A percentile compares a stretch with the other conserved stretches of the same genome.
phyloP scores from a whole-genome alignment of 2,888 invertebrate genomes.

The Netelia melanura region DNA sequence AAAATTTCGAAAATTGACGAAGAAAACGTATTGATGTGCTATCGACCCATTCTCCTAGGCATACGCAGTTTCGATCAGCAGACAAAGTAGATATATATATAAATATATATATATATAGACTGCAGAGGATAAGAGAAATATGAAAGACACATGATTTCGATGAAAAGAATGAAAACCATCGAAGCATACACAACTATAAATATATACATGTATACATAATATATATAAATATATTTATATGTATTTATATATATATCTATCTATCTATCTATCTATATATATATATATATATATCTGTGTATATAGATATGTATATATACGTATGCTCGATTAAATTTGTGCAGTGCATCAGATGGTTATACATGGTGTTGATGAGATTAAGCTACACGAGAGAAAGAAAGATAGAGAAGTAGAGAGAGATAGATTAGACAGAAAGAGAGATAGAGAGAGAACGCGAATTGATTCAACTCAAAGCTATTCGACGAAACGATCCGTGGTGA shows the following conservation, averaged over 20 bases:
- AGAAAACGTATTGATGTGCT: constrained; percentile 62
- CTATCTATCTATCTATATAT: too few relatives aligned
- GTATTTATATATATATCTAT: constrained; percentile 16
- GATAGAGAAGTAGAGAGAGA: neutral
- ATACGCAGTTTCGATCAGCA: constrained; percentile 55
- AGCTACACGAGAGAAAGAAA: constrained; percentile 1
- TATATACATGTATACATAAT: neutral
- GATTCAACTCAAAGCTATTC: constrained; percentile 19
- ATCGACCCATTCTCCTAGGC: constrained; percentile 64
- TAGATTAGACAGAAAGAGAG: constrained; percentile 41
- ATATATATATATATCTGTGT: constrained; percentile 6
- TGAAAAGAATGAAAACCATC: constrained; percentile 41
- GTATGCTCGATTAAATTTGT: constrained; percentile 44
- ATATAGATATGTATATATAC: constrained; percentile 11
- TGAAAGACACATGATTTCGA: constrained; percentile 38
- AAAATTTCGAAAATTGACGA: constrained; percentile 45
- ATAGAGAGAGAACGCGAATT: constrained; percentile 47
- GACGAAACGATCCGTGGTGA: constrained; percentile 35
- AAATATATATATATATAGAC: constrained; percentile 20
- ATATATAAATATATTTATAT: constrained; percentile 8
- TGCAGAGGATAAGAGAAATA: constrained; percentile 40
- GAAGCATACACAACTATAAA: constrained; percentile 39
- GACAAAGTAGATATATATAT: constrained; percentile 39
- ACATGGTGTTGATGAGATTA: constrained; percentile 35
- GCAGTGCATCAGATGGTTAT: constrained; percentile 56